These are phyloP conservation scores for Dallia pectoralis DNA, from an alignment of 2,797 vertebrate genomes.

Conservation along the genomic window DNA sequence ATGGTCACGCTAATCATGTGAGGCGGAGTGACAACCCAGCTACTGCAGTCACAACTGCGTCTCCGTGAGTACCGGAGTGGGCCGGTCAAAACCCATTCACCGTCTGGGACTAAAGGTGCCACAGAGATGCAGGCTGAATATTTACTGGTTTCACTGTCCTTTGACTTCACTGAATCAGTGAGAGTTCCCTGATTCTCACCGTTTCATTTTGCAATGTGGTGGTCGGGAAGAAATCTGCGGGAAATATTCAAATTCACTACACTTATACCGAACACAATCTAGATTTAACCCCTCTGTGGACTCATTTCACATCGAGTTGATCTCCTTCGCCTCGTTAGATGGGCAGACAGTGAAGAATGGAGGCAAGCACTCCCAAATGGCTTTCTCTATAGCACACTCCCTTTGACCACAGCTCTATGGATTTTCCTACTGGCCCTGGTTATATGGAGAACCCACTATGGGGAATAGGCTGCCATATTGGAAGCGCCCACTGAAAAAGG, in stretches of 20 bases:
- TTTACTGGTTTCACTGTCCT: slow-evolving; percentile 41
- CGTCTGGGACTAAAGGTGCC: background rate
- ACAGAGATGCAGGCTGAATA: slow-evolving; percentile 33
- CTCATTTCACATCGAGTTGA: background rate
- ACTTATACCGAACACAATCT: background rate
- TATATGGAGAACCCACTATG: background rate
- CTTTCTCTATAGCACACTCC: background rate
- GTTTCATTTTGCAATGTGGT: background rate
- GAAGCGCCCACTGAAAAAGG: background rate
- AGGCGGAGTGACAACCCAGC: background rate
- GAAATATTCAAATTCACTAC: background rate
- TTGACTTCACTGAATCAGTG: background rate
- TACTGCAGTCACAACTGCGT: background rate
- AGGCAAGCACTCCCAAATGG: background rate
- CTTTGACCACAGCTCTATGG: background rate
- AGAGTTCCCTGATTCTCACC: background rate
- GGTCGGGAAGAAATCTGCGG: background rate
- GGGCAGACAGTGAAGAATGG: background rate
- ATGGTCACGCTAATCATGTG: slow-evolving; percentile 47
- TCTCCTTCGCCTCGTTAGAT: background rate
- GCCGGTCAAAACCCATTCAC: background rate
- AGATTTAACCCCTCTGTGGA: background rate
- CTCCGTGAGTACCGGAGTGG: background rate
- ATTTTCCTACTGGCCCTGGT: background rate
- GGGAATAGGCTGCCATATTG: background rate